Evolutionary conservation across 1,140 invertebrate species (phyloP).

Genomic region (Sminthurinus signatus): DNA sequence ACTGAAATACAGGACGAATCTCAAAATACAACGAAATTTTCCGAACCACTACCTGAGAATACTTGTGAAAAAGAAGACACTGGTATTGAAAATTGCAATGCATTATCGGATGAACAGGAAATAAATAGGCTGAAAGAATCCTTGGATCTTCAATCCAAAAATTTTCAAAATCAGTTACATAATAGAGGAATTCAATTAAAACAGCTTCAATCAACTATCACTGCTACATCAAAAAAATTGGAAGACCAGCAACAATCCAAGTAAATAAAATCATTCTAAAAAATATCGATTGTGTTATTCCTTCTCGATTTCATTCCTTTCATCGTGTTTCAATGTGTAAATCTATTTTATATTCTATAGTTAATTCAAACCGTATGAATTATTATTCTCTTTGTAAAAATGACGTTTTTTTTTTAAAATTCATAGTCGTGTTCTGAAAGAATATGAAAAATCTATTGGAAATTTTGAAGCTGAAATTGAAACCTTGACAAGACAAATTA

Average conservation of each 20-base stretch:
- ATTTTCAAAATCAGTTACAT: neutral
- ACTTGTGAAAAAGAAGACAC: too few species aligned
- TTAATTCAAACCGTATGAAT: neutral
- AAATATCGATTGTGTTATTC: too few species aligned
- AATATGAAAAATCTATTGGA: conserved; percentile 1
- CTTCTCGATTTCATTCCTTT: too few species aligned
- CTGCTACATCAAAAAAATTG: neutral
- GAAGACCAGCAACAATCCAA: conserved; percentile 1
- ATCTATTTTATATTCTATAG: too few species aligned
- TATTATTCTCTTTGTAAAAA: neutral
- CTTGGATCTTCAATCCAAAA: neutral
- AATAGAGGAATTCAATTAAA: neutral
- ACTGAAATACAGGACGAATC: neutral
- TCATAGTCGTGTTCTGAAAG: conserved; percentile 1
- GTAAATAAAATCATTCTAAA: conserved; percentile 1
- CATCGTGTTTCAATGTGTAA: too few species aligned
- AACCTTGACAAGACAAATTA: neutral
- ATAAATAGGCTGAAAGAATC: neutral
- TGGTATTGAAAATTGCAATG: too few species aligned
- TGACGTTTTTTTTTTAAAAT: neutral
- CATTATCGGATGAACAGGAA: too few species aligned
- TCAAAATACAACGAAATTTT: neutral
- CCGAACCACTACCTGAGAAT: neutral
- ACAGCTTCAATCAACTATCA: neutral
- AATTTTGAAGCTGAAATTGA: neutral